Conservation (phyloP, 1,140 invertebrate species). For the Caenorhabditis brenneri region DNA sequence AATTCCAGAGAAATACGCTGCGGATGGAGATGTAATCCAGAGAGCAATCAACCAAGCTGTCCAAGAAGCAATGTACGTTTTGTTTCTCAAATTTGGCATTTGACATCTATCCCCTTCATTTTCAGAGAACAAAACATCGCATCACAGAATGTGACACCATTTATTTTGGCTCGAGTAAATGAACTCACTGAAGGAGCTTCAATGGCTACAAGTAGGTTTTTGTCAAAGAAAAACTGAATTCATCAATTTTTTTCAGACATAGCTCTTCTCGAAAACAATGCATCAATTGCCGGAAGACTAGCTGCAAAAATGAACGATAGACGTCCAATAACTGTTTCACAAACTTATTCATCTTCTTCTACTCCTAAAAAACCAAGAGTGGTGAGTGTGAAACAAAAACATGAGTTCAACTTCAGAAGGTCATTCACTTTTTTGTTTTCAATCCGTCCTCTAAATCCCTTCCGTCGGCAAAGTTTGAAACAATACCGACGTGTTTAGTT, state of each 20-base stretch:
- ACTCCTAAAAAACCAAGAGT: conserved; percentile 49
- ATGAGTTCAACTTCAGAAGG: background rate
- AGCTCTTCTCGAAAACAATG: conserved; percentile 89
- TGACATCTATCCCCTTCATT: conserved; percentile 16
- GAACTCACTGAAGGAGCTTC: conserved; percentile 82
- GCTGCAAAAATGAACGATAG: conserved; percentile 76
- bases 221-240: background rate
- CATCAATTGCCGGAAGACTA: conserved; percentile 82
- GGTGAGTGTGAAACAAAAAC: conserved; percentile 41
- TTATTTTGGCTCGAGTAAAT: conserved; percentile 67
- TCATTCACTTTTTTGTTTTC: background rate
- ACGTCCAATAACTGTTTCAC: background rate
- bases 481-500: background rate
- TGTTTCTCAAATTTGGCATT: background rate
- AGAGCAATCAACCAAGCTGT: conserved; percentile 79
- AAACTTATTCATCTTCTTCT: conserved; percentile 56
- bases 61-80: conserved; percentile 74
- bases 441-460: background rate
- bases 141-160: background rate
- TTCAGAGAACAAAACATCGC: conserved; percentile 24
- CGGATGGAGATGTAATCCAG: conserved; percentile 76
- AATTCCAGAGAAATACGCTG: conserved; percentile 78
- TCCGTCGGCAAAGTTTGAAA: conserved; percentile 7
- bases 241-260: conserved; percentile 79
- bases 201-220: conserved; percentile 78